Evolutionary conservation across 2,888 invertebrate genomes (phyloP).

Genomic region (Meghimatium bilineatum): DNA sequence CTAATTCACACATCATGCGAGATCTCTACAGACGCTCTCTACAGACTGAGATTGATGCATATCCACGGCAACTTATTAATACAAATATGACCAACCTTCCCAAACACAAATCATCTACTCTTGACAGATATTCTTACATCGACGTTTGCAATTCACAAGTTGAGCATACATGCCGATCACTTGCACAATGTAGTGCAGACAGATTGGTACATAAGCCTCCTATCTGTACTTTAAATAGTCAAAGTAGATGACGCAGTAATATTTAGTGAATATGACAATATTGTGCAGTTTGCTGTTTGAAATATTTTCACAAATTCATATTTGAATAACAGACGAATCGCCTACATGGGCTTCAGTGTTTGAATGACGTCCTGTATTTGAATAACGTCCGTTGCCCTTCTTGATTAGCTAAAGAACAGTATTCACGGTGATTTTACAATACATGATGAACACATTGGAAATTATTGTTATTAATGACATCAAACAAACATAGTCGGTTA

Average conservation of each 20-base stretch:
- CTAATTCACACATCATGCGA: neutral
- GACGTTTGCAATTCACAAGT: slow-evolving; percentile 2
- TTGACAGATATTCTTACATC: neutral
- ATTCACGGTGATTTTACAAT: too few relatives aligned
- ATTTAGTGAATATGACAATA: neutral
- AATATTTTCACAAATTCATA: too few relatives aligned
- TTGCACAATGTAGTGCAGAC: neutral
- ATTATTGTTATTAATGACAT: too few relatives aligned
- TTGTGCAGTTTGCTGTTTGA: too few relatives aligned
- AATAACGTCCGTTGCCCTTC: too few relatives aligned
- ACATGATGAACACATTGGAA: too few relatives aligned
- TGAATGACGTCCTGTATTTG: too few relatives aligned
- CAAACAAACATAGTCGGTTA: too few relatives aligned
- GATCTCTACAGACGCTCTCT: neutral
- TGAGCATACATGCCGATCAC: neutral
- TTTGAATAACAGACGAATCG: too few relatives aligned
- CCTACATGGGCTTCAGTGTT: too few relatives aligned
- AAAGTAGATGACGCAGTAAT: neutral
- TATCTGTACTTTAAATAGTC: neutral
- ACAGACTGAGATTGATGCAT: neutral
- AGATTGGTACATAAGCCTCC: neutral
- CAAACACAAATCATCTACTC: neutral
- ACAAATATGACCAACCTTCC: neutral
- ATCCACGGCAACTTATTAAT: neutral
- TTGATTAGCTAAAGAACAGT: too few relatives aligned